Evolutionary conservation across 2,113 vertebrate species (phyloP).

Genomic region (Empidonax traillii): DNA sequence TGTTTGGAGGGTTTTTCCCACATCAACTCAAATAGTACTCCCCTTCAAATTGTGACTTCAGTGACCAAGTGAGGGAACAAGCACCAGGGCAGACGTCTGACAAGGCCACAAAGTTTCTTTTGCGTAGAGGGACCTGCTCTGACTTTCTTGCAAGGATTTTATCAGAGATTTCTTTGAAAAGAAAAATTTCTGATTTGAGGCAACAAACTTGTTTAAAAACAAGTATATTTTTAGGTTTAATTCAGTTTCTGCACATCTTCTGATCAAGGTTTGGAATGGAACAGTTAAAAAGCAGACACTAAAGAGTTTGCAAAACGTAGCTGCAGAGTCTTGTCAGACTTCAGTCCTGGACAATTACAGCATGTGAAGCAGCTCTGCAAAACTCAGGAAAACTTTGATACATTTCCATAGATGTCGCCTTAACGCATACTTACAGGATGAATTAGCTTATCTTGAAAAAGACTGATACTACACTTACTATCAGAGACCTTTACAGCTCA

Average conservation of each 20-base stretch:
- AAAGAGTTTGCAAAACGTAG: background rate
- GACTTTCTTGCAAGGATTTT: background rate
- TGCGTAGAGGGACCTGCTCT: rapidly evolving
- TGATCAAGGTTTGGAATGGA: background rate
- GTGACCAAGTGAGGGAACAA: background rate
- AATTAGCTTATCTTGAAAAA: background rate
- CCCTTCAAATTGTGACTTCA: background rate
- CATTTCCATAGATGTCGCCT: background rate
- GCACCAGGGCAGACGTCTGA: background rate
- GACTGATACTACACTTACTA: background rate
- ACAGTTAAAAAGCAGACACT: background rate
- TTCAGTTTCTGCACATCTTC: background rate
- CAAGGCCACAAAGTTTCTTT: background rate
- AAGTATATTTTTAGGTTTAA: background rate
- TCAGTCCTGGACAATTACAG: background rate
- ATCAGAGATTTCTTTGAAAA: background rate
- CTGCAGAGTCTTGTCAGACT: background rate
- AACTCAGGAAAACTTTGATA: background rate
- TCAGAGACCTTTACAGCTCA: background rate
- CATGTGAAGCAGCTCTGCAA: background rate
- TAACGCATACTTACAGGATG: background rate
- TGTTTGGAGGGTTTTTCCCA: rapidly evolving
- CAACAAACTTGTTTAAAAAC: background rate
- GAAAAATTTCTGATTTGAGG: background rate
- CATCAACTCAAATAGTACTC: background rate